These are phyloP conservation scores for Calyptommatus sinebrachiatus DNA, from an alignment of 2,113 vertebrate genomes.

Conservation along the genomic window DNA sequence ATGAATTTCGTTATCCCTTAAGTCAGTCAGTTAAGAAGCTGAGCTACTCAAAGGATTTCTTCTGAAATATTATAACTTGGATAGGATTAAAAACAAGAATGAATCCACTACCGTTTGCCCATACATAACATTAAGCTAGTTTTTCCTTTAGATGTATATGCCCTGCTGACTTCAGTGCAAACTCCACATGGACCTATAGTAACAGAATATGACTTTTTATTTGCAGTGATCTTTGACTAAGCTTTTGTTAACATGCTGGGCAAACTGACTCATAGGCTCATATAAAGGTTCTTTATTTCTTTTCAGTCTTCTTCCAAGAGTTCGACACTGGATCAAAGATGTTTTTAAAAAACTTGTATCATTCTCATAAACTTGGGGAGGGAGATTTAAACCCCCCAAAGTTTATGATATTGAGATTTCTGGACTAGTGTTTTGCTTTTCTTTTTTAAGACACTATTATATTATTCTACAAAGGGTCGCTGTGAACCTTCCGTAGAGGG, in stretches of 20 bases:
- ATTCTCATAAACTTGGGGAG: constrained; percentile 34
- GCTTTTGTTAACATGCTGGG: constrained; percentile 49
- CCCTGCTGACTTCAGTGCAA: constrained; percentile 49
- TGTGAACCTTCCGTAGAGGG: background rate
- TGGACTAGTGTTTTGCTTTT: background rate
- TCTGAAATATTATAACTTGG: constrained; percentile 13
- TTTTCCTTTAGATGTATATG: constrained; percentile 31
- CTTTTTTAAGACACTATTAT: background rate
- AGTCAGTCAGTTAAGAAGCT: background rate
- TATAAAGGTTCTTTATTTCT: constrained; percentile 36
- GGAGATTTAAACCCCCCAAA: background rate
- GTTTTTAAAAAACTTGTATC: constrained; percentile 36
- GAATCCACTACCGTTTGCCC: constrained; percentile 46
- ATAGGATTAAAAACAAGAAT: constrained; percentile 1
- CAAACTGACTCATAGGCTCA: constrained; percentile 34
- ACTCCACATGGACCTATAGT: constrained; percentile 29
- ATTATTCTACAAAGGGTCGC: background rate
- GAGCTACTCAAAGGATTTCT: background rate
- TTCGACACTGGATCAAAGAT: constrained; percentile 45
- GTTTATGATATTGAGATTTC: background rate
- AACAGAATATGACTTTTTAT: constrained; percentile 53
- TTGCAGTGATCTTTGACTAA: constrained; percentile 51
- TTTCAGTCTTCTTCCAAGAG: constrained; percentile 43
- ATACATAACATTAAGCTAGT: constrained; percentile 37
- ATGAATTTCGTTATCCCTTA: background rate